A percentile compares a stretch with the other conserved stretches of the same genome.
Evolutionary conservation across 2,113 vertebrate species (phyloP).

Genomic region (Alexandromys fortis): DNA sequence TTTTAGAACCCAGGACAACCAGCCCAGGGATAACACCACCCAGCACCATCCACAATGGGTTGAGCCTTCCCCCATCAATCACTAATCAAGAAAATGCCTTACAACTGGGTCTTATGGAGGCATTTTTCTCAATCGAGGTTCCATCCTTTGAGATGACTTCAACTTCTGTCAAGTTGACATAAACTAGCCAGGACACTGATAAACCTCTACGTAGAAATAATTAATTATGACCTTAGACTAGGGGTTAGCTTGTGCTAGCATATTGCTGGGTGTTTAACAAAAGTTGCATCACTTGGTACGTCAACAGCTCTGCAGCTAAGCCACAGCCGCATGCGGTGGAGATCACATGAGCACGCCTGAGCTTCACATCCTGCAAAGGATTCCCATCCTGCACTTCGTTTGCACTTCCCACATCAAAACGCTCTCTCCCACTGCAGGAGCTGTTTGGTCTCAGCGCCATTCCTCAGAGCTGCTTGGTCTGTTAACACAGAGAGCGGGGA

Average conservation of each 20-base stretch:
- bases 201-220: background rate
- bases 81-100: background rate
- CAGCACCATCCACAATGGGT: background rate
- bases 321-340: background rate
- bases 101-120: background rate
- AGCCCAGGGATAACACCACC: background rate
- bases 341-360: background rate
- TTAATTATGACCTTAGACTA: background rate
- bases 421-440: background rate
- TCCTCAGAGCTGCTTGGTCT: conserved; percentile 45
- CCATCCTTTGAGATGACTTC: background rate
- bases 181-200: background rate
- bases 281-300: background rate
- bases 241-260: background rate
- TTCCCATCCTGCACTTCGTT: background rate
- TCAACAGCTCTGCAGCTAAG: background rate
- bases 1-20: background rate
- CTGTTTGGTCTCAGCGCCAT: conserved; percentile 47
- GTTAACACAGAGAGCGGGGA: background rate
- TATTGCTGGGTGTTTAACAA: background rate
- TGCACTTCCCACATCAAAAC: conserved; percentile 50
- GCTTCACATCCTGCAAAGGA: background rate
- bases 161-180: background rate
- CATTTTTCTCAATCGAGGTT: background rate
- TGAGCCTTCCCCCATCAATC: background rate